A percentile compares a stretch with the other conserved stretches of the same genome.
Evolutionary conservation across 2,888 invertebrate genomes (phyloP).

Genomic region (Poecilobothrus nobilitatus): DNA sequence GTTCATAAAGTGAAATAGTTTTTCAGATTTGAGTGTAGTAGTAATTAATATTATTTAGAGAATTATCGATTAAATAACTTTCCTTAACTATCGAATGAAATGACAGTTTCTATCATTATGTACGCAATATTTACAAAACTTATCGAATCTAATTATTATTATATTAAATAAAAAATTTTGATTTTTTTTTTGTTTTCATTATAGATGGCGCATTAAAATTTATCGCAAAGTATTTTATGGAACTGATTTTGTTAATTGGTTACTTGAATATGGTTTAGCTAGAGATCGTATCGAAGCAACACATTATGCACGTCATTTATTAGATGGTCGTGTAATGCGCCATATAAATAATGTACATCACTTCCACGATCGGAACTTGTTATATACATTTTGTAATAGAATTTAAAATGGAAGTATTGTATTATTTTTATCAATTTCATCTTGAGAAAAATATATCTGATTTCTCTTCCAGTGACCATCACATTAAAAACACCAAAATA

Average conservation of each 20-base stretch:
- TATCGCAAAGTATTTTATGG: conserved; percentile 79
- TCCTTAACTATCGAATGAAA: too few species aligned
- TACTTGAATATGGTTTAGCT: conserved; percentile 71
- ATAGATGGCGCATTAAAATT: conserved; percentile 68
- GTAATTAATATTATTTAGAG: too few species aligned
- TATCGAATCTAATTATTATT: too few species aligned
- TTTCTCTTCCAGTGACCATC: conserved; percentile 23
- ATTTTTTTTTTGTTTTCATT: conserved; percentile 20
- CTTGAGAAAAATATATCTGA: conserved; percentile 16
- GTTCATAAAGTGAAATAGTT: too few species aligned
- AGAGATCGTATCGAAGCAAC: conserved; percentile 70
- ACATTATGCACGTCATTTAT: conserved; percentile 70
- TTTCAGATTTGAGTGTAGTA: too few species aligned
- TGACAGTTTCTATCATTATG: too few species aligned
- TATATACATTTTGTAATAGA: conserved; percentile 62
- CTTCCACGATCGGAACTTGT: conserved; percentile 71
- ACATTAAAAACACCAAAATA: too few species aligned
- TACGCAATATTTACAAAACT: too few species aligned
- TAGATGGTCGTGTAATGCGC: conserved; percentile 74
- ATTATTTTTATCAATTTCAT: neutral
- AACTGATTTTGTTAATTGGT: conserved; percentile 76
- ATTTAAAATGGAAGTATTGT: conserved; percentile 27
- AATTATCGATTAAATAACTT: too few species aligned
- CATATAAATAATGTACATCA: conserved; percentile 78
- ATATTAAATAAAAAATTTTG: too few species aligned